Evolutionary conservation across 2,113 vertebrate species (phyloP).

Genomic region (Phasianus colchicus): DNA sequence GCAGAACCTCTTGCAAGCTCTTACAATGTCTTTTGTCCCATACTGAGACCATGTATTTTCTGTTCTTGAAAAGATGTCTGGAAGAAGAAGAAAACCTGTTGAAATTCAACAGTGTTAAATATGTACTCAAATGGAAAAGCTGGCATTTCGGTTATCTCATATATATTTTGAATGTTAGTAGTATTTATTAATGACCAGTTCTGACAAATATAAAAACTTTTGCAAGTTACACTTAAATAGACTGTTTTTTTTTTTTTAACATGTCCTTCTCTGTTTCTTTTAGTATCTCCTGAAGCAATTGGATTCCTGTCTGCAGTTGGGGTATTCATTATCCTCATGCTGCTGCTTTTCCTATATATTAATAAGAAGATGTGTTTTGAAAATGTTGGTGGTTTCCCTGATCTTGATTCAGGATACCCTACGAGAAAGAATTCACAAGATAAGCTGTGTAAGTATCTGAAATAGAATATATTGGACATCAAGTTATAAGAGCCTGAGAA

Average conservation of each 20-base stretch:
- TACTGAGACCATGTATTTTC: neutral
- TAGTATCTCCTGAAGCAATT: constrained; percentile 97
- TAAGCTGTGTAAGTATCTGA: constrained; percentile 81
- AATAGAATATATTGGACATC: neutral
- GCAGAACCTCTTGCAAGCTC: neutral
- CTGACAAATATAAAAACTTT: neutral
- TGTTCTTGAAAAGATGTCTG: neutral
- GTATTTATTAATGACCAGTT: neutral
- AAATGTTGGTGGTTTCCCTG: constrained; percentile 89
- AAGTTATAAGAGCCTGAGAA: neutral
- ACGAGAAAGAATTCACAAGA: constrained; percentile 86
- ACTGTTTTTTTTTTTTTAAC: neutral
- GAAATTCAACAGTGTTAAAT: neutral
- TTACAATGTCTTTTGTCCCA: neutral
- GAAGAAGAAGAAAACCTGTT: neutral
- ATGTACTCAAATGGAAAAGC: neutral
- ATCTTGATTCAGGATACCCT: constrained; percentile 88
- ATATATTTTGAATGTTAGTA: neutral
- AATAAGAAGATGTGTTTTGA: constrained; percentile 96
- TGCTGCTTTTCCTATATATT: constrained; percentile 95
- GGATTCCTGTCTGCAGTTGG: constrained; percentile 95
- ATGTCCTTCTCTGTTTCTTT: constrained; percentile 70
- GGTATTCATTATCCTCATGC: constrained; percentile 93
- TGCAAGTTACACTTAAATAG: neutral
- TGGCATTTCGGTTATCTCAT: neutral